phyloP scores from a whole-genome alignment of 1,140 invertebrate genomes.

The Drosophila malerkotliana region DNA sequence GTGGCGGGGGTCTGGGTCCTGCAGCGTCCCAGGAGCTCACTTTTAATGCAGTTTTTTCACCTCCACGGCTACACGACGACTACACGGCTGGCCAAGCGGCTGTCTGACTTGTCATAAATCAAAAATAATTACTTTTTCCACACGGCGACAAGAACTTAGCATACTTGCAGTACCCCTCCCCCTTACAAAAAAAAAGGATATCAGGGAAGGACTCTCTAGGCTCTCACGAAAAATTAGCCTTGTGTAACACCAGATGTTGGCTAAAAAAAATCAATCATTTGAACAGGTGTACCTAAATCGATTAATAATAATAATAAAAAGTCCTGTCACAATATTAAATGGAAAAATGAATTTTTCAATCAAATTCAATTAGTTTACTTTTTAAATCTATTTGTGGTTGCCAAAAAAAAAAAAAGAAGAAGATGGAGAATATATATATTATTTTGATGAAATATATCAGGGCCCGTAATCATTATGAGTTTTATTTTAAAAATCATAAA shows the following conservation, averaged over 20 bases:
- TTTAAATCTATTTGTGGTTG: background rate
- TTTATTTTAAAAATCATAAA: too few relatives aligned
- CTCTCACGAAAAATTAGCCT: conserved; percentile 11
- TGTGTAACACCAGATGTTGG: conserved; percentile 6
- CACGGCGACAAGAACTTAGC: conserved; percentile 46
- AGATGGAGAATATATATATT: too few relatives aligned
- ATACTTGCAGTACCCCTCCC: conserved; percentile 27
- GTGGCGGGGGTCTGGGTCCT: background rate
- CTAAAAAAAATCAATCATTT: conserved; percentile 15
- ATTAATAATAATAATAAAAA: background rate
- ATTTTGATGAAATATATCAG: background rate
- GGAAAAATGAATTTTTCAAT: background rate
- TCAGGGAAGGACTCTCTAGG: background rate
- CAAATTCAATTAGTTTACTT: background rate
- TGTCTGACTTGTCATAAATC: conserved; percentile 70
- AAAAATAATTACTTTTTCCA: conserved; percentile 76
- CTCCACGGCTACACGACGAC: too few relatives aligned
- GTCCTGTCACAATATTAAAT: background rate
- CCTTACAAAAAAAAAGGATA: background rate
- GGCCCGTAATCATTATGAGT: too few relatives aligned
- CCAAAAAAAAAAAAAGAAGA: too few relatives aligned
- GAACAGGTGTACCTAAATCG: background rate
- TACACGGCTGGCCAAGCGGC: conserved; percentile 15
- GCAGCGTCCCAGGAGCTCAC: background rate
- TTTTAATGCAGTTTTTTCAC: conserved; percentile 37